Base-by-base conservation (phyloP, 2,113 vertebrate genomes). In the Sinosuthora webbiana region DNA sequence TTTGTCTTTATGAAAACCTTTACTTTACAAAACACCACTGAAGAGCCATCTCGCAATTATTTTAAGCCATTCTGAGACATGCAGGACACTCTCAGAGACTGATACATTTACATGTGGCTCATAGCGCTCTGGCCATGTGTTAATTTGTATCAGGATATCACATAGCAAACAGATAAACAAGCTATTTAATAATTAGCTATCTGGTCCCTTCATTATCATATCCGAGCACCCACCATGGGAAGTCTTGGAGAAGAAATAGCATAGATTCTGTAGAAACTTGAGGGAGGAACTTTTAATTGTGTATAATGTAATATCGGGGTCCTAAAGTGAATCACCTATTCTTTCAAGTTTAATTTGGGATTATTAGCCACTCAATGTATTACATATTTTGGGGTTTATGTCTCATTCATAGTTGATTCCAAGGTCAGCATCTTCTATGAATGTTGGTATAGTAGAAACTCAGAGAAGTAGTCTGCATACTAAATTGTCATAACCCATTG, bases 181-280 rank as follows among this genome's bases (percentile, higher is more conserved):
- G 33, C 44, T 81, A 47, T 89, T 92, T 94, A 93, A 90, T 69
- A 70, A 41, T 94, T 90, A 93, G 53, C 47, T 93, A 4, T 81
- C 56, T 45, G 3, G 18, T 93, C 49, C 65, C 55, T 83, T 87
- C 71, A 47, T 55, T 59, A 59, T 85, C 56, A 13, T 68, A 70
- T n/a, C 0, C 0, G 2, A 90, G 76, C 56, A 89, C 24, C 19
- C 44, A 60, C 44, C 24, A 21, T 42, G 57, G 77, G n/a, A 91
- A 18, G 8, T 53, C 50, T 55, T 73, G 35, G 27, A 79, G 33
- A 86, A 83, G 22, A 90, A 91, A 90, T 47, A 91, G 14, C 21
- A 55, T 25, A 47, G 65, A 90, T 57, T 53, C 64, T 56, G 28
- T 7, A 62, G 65, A 50, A 93, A 90, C n/a, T 39, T 49, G 62